Percentiles rank a stretch among this genome's conserved stretches.
Conservation (phyloP, 1,140 invertebrate genomes). For the Leptoteleia sp. region DNA sequence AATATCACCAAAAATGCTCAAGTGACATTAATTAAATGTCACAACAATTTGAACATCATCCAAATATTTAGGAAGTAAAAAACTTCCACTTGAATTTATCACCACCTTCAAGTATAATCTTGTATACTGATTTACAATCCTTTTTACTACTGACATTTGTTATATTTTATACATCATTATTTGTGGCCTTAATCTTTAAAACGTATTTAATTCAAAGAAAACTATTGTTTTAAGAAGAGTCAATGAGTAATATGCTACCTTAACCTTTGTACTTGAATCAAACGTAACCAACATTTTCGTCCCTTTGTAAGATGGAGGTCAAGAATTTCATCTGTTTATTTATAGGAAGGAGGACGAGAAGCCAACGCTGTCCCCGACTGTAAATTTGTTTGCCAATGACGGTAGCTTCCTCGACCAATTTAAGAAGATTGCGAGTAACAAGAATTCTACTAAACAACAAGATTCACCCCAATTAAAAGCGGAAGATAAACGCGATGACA, state of each 20-base stretch:
- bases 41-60: conserved; percentile 15
- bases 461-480: conserved; percentile 54
- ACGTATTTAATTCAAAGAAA: neutral
- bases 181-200: neutral
- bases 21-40: conserved; percentile 7
- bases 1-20: too few relatives aligned
- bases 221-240: neutral
- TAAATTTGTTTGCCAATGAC: conserved; percentile 90
- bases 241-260: neutral
- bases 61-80: conserved; percentile 20
- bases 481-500: conserved; percentile 67
- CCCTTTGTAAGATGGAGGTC: conserved; percentile 49
- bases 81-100: conserved; percentile 8
- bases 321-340: conserved; percentile 68
- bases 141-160: conserved; percentile 9
- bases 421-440: conserved; percentile 84
- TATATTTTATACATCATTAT: conserved; percentile 3
- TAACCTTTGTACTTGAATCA: too few relatives aligned
- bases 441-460: conserved; percentile 49
- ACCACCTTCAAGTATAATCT: conserved; percentile 15
- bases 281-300: conserved; percentile 1
- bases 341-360: conserved; percentile 78
- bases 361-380: conserved; percentile 57
- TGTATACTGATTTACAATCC: neutral
- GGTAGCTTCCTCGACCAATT: conserved; percentile 91